Base-by-base conservation (phyloP, 2,888 invertebrate species). In the Zygogramma bicolorata region DNA sequence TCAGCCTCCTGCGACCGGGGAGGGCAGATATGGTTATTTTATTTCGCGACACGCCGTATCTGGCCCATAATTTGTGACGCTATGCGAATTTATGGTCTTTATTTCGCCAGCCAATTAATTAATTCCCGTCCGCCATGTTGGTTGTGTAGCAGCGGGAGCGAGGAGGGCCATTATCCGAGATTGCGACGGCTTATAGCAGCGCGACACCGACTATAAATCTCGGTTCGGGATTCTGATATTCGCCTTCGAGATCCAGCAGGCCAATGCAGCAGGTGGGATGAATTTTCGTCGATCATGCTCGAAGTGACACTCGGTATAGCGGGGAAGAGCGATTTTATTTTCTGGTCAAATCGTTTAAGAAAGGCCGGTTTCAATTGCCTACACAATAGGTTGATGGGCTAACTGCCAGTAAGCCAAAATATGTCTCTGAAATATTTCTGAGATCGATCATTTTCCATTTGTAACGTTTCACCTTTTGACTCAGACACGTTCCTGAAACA, bases 71-170 rank as follows among this genome's bases (percentile, higher is more conserved):
- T 87, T 87, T 86, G 87, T 86, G 87, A 87, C 86, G 87, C 87
- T 85, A 85, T 84, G 86, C 83, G 86, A 87, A 87, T 87, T 87
- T 87, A 87, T 87, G 84, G 86, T 86, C 87, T 87, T 87, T 87
- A 87, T 87, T 87, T 87, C 86, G 87, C 85, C 86, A 87, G 87
- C 87, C 87, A 87, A 87, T 87, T 87, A 87, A 87, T 87, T 87
- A 87, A 87, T 87, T 86, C 87, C 81, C 85, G 82, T 85, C 85
- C 85, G 85, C 86, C 85, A 84, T 85, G 84, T 66, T 84, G 81
- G 76, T 75, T 75, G 70, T 80, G 80, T 79, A 80, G 81, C 79
- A 76, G 80, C 76, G 75, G 83, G 77, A 82, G 83, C 84, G 83
- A 58, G 57, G 81, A 84, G 57, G 81, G 84, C 86, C 86, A 86